Percentiles rank a stretch among this genome's conserved stretches.
These are phyloP conservation scores for Fregata magnificens DNA, from an alignment of 2,113 vertebrate species.

Conservation along the genomic window DNA sequence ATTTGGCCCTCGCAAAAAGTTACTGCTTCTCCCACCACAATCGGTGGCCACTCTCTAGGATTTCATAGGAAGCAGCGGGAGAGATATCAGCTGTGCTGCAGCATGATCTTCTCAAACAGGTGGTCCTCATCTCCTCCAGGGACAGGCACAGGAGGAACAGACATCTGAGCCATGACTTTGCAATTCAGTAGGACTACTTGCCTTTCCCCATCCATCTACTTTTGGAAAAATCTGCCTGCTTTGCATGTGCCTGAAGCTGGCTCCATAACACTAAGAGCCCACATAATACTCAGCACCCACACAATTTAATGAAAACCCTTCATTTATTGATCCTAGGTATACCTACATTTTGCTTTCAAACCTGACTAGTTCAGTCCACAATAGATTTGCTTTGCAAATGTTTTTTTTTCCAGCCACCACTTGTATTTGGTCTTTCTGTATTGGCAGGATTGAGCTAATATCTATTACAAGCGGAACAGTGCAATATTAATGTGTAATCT, in stretches of 20 bases:
- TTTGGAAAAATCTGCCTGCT: background rate
- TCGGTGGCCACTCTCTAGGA: background rate
- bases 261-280: background rate
- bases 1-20: background rate
- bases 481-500: background rate
- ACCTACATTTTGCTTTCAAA: background rate
- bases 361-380: background rate
- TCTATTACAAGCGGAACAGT: background rate
- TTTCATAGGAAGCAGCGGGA: conserved; percentile 12
- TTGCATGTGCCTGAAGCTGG: background rate
- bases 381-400: background rate
- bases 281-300: background rate
- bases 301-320: background rate
- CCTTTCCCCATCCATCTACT: background rate
- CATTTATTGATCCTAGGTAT: background rate
- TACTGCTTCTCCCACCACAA: background rate
- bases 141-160: conserved; percentile 35
- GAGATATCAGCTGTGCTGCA: conserved; percentile 44
- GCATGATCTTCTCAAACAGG: conserved; percentile 45
- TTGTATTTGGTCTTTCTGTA: background rate
- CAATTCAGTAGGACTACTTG: conserved; percentile 19
- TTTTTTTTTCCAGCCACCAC: background rate
- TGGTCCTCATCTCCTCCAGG: conserved; percentile 48
- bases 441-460: background rate
- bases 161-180: conserved; percentile 59